phyloP scores from a whole-genome alignment of 2,888 invertebrate species.

The Nephrotoma flavescens region DNA sequence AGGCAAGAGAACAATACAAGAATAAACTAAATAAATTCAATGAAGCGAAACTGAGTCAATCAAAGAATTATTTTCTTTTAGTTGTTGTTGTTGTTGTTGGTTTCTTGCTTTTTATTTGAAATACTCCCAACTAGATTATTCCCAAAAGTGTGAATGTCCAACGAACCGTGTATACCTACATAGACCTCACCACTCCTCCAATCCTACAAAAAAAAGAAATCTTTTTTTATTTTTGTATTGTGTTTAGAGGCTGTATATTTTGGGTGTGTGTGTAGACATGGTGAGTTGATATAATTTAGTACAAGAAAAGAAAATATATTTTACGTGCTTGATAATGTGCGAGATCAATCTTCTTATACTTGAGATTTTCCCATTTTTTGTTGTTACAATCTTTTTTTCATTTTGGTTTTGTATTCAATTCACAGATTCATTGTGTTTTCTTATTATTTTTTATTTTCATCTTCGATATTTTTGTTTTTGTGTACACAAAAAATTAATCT shows the following conservation, averaged over 20 bases:
- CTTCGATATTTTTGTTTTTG: neutral
- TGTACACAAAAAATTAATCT: neutral
- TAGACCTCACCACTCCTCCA: neutral
- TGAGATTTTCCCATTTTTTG: neutral
- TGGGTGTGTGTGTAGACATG: neutral
- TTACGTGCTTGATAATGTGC: neutral
- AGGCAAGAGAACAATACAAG: neutral
- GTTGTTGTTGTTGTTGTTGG: too few relatives aligned
- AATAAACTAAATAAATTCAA: neutral
- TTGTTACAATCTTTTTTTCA: neutral
- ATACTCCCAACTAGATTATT: neutral
- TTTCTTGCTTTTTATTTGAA: neutral
- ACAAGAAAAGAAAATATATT: neutral
- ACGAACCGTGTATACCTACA: neutral
- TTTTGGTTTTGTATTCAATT: neutral
- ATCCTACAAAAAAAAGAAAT: neutral
- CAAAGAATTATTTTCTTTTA: neutral
- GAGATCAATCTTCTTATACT: neutral
- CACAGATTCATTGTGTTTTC: neutral
- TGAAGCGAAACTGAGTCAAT: neutral
- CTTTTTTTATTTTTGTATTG: neutral
- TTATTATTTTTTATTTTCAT: neutral
- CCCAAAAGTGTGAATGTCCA: neutral
- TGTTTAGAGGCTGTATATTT: neutral
- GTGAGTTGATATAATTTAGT: neutral